Base-by-base conservation (phyloP, 2,888 invertebrate genomes). In the Callosobruchus maculatus region DNA sequence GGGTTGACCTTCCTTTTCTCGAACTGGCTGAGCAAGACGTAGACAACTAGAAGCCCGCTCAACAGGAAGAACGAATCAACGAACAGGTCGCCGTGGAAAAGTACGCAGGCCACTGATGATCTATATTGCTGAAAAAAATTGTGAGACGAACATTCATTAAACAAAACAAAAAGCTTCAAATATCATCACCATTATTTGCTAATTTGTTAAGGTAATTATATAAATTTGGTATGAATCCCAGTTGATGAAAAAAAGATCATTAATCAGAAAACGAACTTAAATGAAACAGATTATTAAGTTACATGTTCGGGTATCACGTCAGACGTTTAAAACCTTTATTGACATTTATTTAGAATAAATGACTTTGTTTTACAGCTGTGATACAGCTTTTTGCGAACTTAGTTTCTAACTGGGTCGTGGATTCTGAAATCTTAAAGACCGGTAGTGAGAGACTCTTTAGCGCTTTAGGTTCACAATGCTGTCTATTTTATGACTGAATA, bases 31-130 rank as follows among this genome's bases (percentile, higher is more conserved):
- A 88, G 82, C 0, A 92, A 77, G 20, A 86, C 86, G 21, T 88
- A 88, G 0, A 89, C 87, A 0, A 90, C 89, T 5, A 92, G 85
- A 72, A 92, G 88, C 0, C 92, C 92, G 70, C 92, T 91, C 2
- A 92, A 80, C 13, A 91, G 81, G 81, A 92, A 92, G 84, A 92
- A 92, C 0, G 91, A 89, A 80, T 92, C 92, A 49, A 92, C 92
- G 69, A 92, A 89, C 0, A 92, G 84, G 79, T 92, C 92, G 30
- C 90, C 89, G 80, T 92, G 92, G 20, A 92, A 87, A 0, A 91
- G 81, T 20, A 91, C 84, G 75, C 87, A 84, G 2, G 86, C 85
- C n/a, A 82, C 81, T 20, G 84, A 80, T 20, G 86, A 82, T 73
- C 87, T 81, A 78, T 86, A 88, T 83, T 86, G 84, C 87, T 88